These are phyloP conservation scores for Linyphia triangularis DNA, from an alignment of 2,888 invertebrate species.

Conservation along the genomic window DNA sequence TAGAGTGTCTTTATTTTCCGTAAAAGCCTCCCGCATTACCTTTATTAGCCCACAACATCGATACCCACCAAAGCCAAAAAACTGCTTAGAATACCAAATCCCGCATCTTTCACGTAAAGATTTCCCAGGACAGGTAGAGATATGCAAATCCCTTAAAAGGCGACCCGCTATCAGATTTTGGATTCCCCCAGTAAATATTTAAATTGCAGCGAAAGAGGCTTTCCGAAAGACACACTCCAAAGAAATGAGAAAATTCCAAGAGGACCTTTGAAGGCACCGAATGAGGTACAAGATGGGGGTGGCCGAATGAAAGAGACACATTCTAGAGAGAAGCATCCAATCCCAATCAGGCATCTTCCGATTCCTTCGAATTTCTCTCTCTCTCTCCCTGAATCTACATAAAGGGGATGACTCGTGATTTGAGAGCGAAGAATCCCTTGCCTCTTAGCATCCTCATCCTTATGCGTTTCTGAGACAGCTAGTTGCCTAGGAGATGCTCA, in stretches of 20 bases:
- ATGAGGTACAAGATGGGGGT: slow-evolving; percentile 59
- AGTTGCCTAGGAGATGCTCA: slow-evolving; percentile 72
- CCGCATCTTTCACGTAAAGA: slow-evolving; percentile 44
- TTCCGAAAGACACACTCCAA: slow-evolving; percentile 28
- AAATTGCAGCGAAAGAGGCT: slow-evolving; percentile 53
- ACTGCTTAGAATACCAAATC: slow-evolving; percentile 47
- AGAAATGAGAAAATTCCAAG: slow-evolving; percentile 66
- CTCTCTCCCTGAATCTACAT: slow-evolving; percentile 71
- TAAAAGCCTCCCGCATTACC: background rate
- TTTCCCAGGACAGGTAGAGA: slow-evolving; percentile 65
- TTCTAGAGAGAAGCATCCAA: slow-evolving; percentile 45
- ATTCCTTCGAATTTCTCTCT: slow-evolving; percentile 68
- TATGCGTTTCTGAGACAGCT: slow-evolving; percentile 72
- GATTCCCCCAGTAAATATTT: slow-evolving; percentile 68
- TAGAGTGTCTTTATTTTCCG: background rate
- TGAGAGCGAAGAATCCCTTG: slow-evolving; percentile 69
- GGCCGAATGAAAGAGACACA: slow-evolving; percentile 61
- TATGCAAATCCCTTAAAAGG: slow-evolving; percentile 72
- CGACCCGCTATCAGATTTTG: slow-evolving; percentile 50
- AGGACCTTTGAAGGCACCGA: slow-evolving; percentile 38
- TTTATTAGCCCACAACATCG: slow-evolving; percentile 37
- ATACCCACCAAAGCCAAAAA: background rate
- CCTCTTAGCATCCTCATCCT: slow-evolving; percentile 74
- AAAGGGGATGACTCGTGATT: slow-evolving; percentile 74
- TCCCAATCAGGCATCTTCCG: slow-evolving; percentile 71